A percentile compares a stretch with the other conserved stretches of the same genome.
Conservation (phyloP, 2,797 vertebrate genomes). For the Galagoides demidoff region DNA sequence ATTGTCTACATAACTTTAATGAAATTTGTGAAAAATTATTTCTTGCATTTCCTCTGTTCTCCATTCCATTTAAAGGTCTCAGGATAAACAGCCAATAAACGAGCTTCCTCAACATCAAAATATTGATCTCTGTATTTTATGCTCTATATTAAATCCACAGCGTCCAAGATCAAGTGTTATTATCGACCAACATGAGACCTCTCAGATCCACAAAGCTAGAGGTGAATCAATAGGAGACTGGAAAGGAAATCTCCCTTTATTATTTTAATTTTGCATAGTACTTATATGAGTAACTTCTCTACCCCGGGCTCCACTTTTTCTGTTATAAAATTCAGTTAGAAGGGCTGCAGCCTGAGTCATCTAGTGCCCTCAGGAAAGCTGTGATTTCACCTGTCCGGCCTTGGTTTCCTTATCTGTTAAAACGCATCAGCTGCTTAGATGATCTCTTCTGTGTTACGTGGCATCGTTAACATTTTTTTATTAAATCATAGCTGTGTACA, state of each 20-base stretch:
- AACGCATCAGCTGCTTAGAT: slow-evolving; percentile 25
- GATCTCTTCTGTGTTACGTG: not conserved
- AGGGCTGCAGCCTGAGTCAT: not conserved
- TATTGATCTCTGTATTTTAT: slow-evolving; percentile 51
- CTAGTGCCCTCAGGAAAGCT: not conserved
- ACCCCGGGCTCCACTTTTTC: not conserved
- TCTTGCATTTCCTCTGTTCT: not conserved
- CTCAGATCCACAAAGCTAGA: slow-evolving; percentile 44
- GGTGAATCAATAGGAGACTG: slow-evolving; percentile 54
- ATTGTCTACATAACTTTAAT: not conserved
- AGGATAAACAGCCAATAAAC: slow-evolving; percentile 58
- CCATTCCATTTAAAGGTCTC: slow-evolving; percentile 48
- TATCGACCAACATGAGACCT: slow-evolving; percentile 37
- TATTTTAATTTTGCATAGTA: slow-evolving; percentile 40
- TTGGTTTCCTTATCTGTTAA: not conserved
- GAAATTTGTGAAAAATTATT: slow-evolving; percentile 39
- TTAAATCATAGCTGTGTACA: too few species aligned
- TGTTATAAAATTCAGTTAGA: not conserved
- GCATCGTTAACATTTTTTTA: not conserved
- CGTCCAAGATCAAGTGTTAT: slow-evolving; percentile 1
- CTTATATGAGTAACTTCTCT: not conserved
- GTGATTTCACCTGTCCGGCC: not conserved
- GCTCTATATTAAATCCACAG: slow-evolving; percentile 62
- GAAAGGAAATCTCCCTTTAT: not conserved
- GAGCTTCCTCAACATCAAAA: slow-evolving; percentile 36